A percentile compares a stretch with the other conserved stretches of the same genome.
These are phyloP conservation scores for Brachionus calyciflorus DNA, from an alignment of 1,140 invertebrate genomes.

Conservation along the genomic window DNA sequence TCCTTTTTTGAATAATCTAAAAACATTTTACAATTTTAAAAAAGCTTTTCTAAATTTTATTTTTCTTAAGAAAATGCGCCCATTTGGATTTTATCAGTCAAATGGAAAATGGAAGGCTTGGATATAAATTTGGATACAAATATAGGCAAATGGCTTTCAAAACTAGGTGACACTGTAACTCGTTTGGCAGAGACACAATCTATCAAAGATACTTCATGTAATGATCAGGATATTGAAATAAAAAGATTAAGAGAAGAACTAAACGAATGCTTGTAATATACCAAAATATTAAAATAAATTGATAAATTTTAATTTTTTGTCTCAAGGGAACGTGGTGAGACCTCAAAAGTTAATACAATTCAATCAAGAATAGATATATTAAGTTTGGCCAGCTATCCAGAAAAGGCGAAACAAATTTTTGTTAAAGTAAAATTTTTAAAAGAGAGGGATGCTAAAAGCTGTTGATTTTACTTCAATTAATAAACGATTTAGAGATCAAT, in stretches of 20 bases:
- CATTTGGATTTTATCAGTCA: conserved; percentile 95
- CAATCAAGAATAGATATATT: conserved; percentile 30
- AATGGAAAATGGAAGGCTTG: conserved; percentile 98
- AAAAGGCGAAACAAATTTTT: conserved; percentile 43
- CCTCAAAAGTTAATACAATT: neutral
- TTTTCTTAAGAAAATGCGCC: conserved; percentile 72
- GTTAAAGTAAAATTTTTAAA: conserved; percentile 16
- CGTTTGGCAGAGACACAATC: conserved; percentile 69
- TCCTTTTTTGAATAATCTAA: too few species aligned
- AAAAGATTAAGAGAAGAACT: conserved; percentile 47
- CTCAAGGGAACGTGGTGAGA: conserved; percentile 10
- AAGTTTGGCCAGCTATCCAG: conserved; percentile 41
- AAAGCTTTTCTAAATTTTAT: neutral
- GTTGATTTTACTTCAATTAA: too few species aligned
- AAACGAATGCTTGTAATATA: neutral
- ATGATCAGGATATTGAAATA: conserved; percentile 50
- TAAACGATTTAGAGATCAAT: too few species aligned
- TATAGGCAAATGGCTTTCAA: conserved; percentile 89
- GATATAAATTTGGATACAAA: conserved; percentile 92
- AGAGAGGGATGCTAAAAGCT: neutral
- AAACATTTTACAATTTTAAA: too few species aligned
- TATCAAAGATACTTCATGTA: conserved; percentile 48
- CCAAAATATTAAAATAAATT: neutral
- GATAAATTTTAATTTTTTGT: neutral
- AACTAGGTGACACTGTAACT: conserved; percentile 87